A percentile compares a stretch with the other conserved stretches of the same genome.
These are phyloP conservation scores for Theretra japonica DNA, from an alignment of 2,888 invertebrate species.

Conservation along the genomic window DNA sequence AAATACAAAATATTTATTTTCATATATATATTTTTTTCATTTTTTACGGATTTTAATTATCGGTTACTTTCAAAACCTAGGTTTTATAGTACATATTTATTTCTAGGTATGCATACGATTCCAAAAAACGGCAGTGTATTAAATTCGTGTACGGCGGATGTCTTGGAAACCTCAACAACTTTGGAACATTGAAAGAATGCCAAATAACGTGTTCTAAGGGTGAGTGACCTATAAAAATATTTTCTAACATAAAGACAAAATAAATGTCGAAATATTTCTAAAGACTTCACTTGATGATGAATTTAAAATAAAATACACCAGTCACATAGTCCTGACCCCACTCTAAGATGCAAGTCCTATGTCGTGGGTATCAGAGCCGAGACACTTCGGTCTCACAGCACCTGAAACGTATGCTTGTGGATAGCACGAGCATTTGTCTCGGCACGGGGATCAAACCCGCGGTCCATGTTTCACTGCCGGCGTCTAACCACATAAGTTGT, in stretches of 20 bases:
- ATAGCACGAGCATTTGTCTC: background rate
- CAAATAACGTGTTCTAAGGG: background rate
- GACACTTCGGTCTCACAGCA: background rate
- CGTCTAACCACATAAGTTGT: too few relatives aligned
- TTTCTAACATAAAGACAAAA: background rate
- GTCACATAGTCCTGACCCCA: background rate
- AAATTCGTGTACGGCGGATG: background rate
- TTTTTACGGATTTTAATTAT: too few relatives aligned
- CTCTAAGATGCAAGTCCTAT: background rate
- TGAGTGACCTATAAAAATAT: background rate
- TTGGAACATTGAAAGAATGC: background rate
- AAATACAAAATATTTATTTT: too few relatives aligned
- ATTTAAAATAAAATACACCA: background rate
- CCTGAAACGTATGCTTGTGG: background rate
- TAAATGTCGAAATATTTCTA: too few relatives aligned
- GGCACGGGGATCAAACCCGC: too few relatives aligned
- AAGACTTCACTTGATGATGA: background rate
- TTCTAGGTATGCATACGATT: background rate
- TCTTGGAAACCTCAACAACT: background rate
- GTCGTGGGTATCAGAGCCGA: background rate
- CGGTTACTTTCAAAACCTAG: too few relatives aligned
- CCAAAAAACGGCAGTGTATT: background rate
- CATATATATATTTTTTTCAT: too few relatives aligned
- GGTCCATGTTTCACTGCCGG: too few relatives aligned
- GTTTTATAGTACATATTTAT: too few relatives aligned